Conservation (phyloP, 1,140 invertebrate genomes). For the Cheumatopsyche charites region DNA sequence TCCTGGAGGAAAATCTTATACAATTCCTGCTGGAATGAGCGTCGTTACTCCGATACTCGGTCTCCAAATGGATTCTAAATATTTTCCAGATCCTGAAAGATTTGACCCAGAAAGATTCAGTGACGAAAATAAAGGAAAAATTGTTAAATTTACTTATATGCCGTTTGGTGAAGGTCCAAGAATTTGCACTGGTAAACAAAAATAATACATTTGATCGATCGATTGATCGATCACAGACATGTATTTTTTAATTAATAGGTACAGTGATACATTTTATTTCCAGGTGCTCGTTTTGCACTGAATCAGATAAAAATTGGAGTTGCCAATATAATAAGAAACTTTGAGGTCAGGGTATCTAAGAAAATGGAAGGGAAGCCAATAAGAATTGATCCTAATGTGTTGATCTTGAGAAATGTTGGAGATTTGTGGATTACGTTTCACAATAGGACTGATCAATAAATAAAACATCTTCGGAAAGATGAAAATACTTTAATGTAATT, state of each 20-base stretch:
- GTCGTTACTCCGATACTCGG: slow-evolving; percentile 48
- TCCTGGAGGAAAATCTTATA: slow-evolving; percentile 25
- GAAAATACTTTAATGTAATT: no score
- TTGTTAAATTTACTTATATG: slow-evolving; percentile 57
- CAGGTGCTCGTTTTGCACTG: slow-evolving; percentile 39
- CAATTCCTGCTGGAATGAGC: slow-evolving; percentile 52
- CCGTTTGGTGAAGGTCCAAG: slow-evolving; percentile 64
- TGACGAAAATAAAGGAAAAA: slow-evolving; percentile 49
- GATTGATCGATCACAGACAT: not conserved
- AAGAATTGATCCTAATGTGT: slow-evolving; percentile 34
- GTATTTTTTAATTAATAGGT: not conserved
- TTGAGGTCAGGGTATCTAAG: slow-evolving; percentile 39
- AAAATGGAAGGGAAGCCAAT: slow-evolving; percentile 36
- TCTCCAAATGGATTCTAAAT: slow-evolving; percentile 54
- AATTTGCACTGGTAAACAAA: slow-evolving; percentile 56
- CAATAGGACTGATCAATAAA: slow-evolving; percentile 10
- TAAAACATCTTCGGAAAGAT: not conserved
- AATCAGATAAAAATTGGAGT: slow-evolving; percentile 39
- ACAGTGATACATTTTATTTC: slow-evolving; percentile 24
- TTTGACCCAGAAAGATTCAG: slow-evolving; percentile 69
- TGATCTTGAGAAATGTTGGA: slow-evolving; percentile 32
- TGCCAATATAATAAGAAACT: slow-evolving; percentile 37
- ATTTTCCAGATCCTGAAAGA: slow-evolving; percentile 63
- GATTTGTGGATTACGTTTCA: slow-evolving; percentile 45
- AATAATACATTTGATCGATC: not conserved